A percentile compares a stretch with the other conserved stretches of the same genome.
Conservation (phyloP, 2,797 vertebrate genomes). For the Hybognathus amarus region DNA sequence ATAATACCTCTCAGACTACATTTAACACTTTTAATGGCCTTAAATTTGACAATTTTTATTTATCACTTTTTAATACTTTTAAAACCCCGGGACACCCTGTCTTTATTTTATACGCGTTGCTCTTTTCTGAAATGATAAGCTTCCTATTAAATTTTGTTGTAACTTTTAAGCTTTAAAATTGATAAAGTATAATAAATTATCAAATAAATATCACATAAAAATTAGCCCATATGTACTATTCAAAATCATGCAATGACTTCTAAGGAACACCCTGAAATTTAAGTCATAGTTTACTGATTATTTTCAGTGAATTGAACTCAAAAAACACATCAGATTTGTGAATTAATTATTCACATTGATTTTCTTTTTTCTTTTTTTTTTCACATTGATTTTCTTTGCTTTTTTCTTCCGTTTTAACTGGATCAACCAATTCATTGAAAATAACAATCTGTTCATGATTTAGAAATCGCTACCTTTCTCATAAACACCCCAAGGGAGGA, state of each 20-base stretch:
- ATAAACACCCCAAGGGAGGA: not conserved
- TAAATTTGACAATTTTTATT: no score
- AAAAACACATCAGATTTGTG: not conserved
- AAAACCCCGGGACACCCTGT: no score
- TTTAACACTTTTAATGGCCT: no score
- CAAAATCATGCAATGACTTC: not conserved
- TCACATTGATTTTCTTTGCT: not conserved
- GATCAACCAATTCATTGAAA: slow-evolving; percentile 4
- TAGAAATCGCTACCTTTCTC: not conserved
- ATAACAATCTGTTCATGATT: not conserved
- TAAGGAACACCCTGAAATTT: not conserved
- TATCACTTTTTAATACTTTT: no score
- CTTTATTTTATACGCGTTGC: not conserved
- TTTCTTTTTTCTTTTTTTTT: no score
- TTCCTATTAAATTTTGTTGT: not conserved
- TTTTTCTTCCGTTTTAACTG: not conserved
- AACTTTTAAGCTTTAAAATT: not conserved
- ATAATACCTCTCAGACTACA: no score
- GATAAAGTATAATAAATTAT: not conserved
- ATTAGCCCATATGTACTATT: not conserved
- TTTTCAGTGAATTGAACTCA: not conserved
- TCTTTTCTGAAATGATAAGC: not conserved
- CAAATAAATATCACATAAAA: not conserved
- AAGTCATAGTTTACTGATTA: not conserved
- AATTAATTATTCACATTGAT: not conserved